These are phyloP conservation scores for Drosophila pallidifrons DNA, from an alignment of 1,140 invertebrate genomes.

Conservation along the genomic window DNA sequence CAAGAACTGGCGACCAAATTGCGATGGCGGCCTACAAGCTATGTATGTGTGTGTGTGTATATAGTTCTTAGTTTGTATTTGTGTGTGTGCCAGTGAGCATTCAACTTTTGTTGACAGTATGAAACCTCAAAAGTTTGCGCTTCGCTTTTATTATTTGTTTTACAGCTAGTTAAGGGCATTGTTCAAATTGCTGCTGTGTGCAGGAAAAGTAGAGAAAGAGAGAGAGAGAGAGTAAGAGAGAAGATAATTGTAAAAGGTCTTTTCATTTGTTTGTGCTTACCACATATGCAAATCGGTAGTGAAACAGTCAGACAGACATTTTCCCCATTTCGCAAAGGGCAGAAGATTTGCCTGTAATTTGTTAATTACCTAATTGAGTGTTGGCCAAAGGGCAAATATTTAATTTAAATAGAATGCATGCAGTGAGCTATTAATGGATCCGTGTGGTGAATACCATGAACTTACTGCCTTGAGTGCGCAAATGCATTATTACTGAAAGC, in stretches of 20 bases:
- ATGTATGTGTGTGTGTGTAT: neutral
- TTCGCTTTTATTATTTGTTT: slow-evolving; percentile 79
- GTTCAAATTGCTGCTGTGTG: slow-evolving; percentile 60
- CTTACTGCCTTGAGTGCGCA: neutral
- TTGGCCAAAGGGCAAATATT: slow-evolving; percentile 63
- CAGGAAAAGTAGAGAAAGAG: neutral
- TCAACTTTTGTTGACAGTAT: slow-evolving; percentile 78
- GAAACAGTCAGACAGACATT: slow-evolving; percentile 21
- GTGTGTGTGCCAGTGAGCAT: slow-evolving; percentile 33
- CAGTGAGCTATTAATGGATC: neutral
- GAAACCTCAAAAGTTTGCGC: slow-evolving; percentile 79
- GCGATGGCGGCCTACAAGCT: slow-evolving; percentile 33
- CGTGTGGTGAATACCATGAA: neutral
- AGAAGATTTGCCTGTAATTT: slow-evolving; percentile 57
- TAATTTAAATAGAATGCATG: slow-evolving; percentile 46
- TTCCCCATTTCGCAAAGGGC: slow-evolving; percentile 13
- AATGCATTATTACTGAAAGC: neutral
- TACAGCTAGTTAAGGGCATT: slow-evolving; percentile 79
- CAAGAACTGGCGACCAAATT: slow-evolving; percentile 52
- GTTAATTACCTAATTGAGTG: slow-evolving; percentile 81
- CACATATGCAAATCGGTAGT: slow-evolving; percentile 65
- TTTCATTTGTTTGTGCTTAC: slow-evolving; percentile 55
- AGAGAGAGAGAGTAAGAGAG: neutral
- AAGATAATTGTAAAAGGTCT: slow-evolving; percentile 13
- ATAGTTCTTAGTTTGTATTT: no score